Evolutionary conservation across 2,797 vertebrate species (phyloP), one percentile per base, ranked within the genome.

Genomic region (Acrossocheilus fasciatus): DNA sequence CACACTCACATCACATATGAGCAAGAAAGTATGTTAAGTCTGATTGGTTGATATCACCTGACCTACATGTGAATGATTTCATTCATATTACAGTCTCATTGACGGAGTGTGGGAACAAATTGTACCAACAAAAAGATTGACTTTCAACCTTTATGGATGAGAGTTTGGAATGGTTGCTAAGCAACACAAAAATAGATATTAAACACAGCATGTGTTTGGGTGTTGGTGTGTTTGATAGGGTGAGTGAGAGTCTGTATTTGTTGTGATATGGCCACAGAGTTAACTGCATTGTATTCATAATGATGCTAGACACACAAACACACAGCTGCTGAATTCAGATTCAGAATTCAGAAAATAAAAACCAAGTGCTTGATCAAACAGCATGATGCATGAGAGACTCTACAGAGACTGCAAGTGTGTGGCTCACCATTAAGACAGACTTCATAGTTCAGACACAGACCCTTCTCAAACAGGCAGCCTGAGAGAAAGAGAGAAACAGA

Each of bases 351-450:
- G 6, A 52, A 39, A 57, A 39, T 68, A 54, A 30, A 41, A 30
- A 81, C 18, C 4, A 26, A 64, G 54, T 1, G 43, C 26, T 72
- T 81, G 20, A 86, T 80, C 41, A 81, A 86, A 81, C 15, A n/a
- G 68, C 26, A 11, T 39, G 26, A 84, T 76, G 57, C 57, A 84
- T 64, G 54, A 86, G 6, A 57, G 30, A 30, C 39, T 45, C 7
- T 6, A 45, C 47, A 79, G 39, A 70, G 47, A 62, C 50, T 72
- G 26, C 69, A 45, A 20, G 30, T 39, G 59, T 47, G 23, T 78
- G 62, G 64, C 97, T 97, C 93, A 99, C 98, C 98, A 11, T 99
- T 96, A 84, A 98, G 91, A 26, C 98, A 99, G 91, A 96, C 92
- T 94, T 99, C 97, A 15, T 94, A 96, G 0, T 95, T 84, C 34